Conservation (phyloP, 2,888 invertebrate genomes). For the Yponomeuta malinellus region DNA sequence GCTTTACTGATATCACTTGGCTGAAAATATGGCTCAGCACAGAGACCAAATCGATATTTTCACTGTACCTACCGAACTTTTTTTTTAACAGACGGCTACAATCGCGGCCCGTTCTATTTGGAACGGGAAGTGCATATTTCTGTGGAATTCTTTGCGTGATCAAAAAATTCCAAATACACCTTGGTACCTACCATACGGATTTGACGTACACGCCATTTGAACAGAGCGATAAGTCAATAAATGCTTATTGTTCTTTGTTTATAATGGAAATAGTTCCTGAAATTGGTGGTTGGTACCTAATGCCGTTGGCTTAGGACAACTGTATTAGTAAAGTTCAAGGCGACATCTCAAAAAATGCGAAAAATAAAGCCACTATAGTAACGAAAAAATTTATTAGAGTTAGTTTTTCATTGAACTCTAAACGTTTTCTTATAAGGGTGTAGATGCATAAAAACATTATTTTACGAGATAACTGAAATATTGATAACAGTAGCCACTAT, state of each 20-base stretch:
- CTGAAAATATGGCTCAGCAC: conserved; percentile 4
- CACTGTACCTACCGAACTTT: neutral
- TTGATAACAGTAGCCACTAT: too few species aligned
- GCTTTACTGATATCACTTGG: conserved; percentile 5
- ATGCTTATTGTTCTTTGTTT: neutral
- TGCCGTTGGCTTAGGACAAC: neutral
- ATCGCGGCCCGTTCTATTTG: neutral
- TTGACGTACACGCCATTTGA: too few species aligned
- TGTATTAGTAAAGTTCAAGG: conserved; percentile 3
- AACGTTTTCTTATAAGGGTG: too few species aligned
- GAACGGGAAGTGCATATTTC: neutral
- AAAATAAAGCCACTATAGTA: too few species aligned
- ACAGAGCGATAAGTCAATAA: too few species aligned
- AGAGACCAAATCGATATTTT: conserved; percentile 6
- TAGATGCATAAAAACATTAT: too few species aligned
- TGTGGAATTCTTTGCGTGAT: neutral
- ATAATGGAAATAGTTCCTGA: neutral
- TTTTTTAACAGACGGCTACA: neutral
- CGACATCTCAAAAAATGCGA: neutral
- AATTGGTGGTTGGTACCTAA: neutral
- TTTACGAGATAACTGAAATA: too few species aligned
- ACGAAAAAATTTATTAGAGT: too few species aligned
- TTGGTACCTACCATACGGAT: too few species aligned
- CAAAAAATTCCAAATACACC: too few species aligned
- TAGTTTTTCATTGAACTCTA: too few species aligned